A percentile compares a stretch with the other conserved stretches of the same genome.
These are phyloP conservation scores for Apotomis betuletana DNA, from an alignment of 2,888 invertebrate genomes.

Conservation along the genomic window DNA sequence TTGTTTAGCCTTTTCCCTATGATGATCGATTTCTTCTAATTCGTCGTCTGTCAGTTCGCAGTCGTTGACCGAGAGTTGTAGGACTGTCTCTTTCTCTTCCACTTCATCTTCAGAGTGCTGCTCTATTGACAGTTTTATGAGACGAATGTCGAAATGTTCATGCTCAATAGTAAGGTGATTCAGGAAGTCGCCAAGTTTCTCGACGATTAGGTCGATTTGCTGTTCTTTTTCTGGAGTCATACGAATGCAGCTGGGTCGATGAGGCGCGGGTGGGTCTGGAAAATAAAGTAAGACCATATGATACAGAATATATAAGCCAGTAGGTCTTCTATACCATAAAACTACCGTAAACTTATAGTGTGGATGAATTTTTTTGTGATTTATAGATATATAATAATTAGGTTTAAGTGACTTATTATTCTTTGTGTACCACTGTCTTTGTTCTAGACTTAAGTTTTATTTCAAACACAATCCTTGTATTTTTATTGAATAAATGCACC, in stretches of 20 bases:
- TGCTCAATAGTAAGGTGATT: conserved; percentile 20
- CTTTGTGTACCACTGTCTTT: too few relatives aligned
- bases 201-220: conserved; percentile 32
- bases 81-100: conserved; percentile 34
- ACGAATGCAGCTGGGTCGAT: conserved; percentile 23
- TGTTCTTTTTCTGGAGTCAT: conserved; percentile 32
- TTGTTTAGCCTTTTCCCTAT: conserved; percentile 16
- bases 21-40: conserved; percentile 26
- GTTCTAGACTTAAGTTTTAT: too few relatives aligned
- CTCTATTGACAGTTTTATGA: conserved; percentile 31
- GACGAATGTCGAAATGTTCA: conserved; percentile 27
- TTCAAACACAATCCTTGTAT: too few relatives aligned
- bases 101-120: conserved; percentile 25
- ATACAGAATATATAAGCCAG: too few relatives aligned
- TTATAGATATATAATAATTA: too few relatives aligned
- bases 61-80: conserved; percentile 32
- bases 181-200: conserved; percentile 13
- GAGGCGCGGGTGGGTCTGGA: neutral
- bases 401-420: too few relatives aligned
- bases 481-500: too few relatives aligned
- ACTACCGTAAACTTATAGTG: too few relatives aligned
- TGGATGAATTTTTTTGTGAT: too few relatives aligned
- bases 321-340: too few relatives aligned
- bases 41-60: conserved; percentile 20
- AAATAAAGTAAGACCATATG: neutral